A percentile compares a stretch with the other conserved stretches of the same genome.
Evolutionary conservation across 2,797 vertebrate species (phyloP).

Genomic region (Microctenopoma lineatum): DNA sequence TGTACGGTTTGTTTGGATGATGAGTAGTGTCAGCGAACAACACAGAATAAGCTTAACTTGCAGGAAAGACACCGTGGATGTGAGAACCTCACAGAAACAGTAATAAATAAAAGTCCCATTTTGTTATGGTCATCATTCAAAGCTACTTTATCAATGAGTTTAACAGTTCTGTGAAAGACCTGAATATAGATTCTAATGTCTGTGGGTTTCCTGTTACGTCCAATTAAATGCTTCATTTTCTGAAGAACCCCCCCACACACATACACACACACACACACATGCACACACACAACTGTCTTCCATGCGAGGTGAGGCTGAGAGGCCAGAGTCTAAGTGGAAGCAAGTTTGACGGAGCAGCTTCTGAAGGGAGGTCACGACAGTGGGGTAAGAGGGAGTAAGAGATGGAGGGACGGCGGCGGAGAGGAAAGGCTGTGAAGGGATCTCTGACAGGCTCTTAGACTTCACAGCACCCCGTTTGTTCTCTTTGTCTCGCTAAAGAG

Average conservation of each 20-base stretch:
- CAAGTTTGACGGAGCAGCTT: slow-evolving; percentile 55
- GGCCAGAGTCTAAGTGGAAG: slow-evolving; percentile 47
- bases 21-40: background rate
- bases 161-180: slow-evolving; percentile 7
- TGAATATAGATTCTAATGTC: too few relatives aligned
- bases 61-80: too few relatives aligned
- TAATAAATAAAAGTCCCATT: background rate
- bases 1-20: background rate
- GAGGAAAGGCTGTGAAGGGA: slow-evolving; percentile 51
- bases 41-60: background rate
- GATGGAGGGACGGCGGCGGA: slow-evolving; percentile 23
- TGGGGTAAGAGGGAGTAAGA: slow-evolving; percentile 25
- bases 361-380: slow-evolving; percentile 59
- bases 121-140: background rate
- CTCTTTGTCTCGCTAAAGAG: slow-evolving; percentile 48
- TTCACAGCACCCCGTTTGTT: slow-evolving; percentile 67
- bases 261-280: too few relatives aligned
- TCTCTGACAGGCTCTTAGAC: slow-evolving; percentile 58
- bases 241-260: slow-evolving; percentile 15
- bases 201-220: slow-evolving; percentile 46
- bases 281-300: slow-evolving; percentile 35
- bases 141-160: too few relatives aligned
- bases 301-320: slow-evolving; percentile 62
- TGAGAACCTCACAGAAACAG: too few relatives aligned
- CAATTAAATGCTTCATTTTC: slow-evolving; percentile 47